Evolutionary conservation across 2,888 invertebrate species (phyloP).

Genomic region (Selenia dentaria): DNA sequence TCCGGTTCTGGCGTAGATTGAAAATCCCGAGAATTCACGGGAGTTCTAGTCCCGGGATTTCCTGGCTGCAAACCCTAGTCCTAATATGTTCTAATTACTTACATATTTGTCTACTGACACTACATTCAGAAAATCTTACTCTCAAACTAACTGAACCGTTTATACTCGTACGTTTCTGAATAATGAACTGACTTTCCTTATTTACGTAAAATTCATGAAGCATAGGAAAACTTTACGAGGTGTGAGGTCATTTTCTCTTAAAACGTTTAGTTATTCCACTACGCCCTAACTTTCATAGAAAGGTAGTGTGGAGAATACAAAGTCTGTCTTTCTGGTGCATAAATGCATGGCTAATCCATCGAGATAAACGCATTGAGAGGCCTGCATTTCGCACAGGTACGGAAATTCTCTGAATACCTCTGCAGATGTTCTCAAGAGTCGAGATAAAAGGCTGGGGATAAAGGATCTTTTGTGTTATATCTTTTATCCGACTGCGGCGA

Average conservation of each 20-base stretch:
- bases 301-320: conserved; percentile 24
- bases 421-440: not conserved
- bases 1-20: too few species aligned
- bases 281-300: conserved; percentile 29
- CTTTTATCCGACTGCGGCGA: too few species aligned
- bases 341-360: conserved; percentile 28
- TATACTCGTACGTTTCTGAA: too few species aligned
- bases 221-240: conserved; percentile 10
- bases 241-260: conserved; percentile 26
- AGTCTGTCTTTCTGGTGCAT: conserved; percentile 15
- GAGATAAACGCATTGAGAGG: conserved; percentile 17
- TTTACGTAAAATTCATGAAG: conserved; percentile 9
- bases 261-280: conserved; percentile 27
- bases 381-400: not conserved
- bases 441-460: not conserved
- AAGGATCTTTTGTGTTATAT: too few species aligned
- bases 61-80: too few species aligned
- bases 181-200: conserved; percentile 2
- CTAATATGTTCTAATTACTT: too few species aligned
- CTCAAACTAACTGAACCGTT: too few species aligned
- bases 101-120: too few species aligned
- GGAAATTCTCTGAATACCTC: conserved; percentile 1
- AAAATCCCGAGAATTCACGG: too few species aligned
- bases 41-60: too few species aligned
- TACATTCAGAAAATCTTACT: too few species aligned